phyloP scores from a whole-genome alignment of 2,797 vertebrate genomes.

The Anniella stebbinsi region DNA sequence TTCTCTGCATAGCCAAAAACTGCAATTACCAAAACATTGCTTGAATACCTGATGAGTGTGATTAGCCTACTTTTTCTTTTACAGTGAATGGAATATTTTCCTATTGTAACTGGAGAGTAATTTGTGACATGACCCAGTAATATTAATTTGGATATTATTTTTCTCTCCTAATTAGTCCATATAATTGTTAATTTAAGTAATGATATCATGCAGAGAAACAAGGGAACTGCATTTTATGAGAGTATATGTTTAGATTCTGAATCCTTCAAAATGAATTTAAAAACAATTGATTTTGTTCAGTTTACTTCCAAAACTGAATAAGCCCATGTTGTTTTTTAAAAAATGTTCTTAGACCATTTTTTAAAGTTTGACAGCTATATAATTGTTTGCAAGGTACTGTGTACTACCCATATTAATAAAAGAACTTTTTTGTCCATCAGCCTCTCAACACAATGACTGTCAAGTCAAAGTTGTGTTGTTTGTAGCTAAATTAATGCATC shows the following conservation, averaged over 20 bases:
- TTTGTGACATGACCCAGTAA: not conserved
- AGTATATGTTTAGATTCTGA: not conserved
- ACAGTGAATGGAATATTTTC: not conserved
- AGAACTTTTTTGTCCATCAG: conserved; percentile 21
- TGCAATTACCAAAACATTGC: not conserved
- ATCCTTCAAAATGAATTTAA: conserved; percentile 2
- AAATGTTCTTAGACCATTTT: not conserved
- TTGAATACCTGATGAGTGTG: not conserved
- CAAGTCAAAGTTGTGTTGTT: conserved; percentile 1
- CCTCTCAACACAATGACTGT: not conserved
- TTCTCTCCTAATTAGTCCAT: conserved; percentile 14
- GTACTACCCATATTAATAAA: conserved; percentile 23
- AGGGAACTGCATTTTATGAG: not conserved
- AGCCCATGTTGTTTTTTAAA: not conserved
- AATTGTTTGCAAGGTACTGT: conserved; percentile 37
- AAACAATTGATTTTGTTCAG: not conserved
- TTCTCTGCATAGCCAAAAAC: not conserved
- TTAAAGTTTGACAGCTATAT: conserved; percentile 18
- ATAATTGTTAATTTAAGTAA: conserved; percentile 7
- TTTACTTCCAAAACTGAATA: conserved; percentile 5
- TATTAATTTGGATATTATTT: not conserved
- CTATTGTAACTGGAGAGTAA: not conserved
- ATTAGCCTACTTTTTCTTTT: not conserved
- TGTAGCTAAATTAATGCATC: conserved; percentile 1
- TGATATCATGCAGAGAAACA: not conserved